Conservation (phyloP, 2,888 invertebrate genomes). For the Geophilus truncorum region DNA sequence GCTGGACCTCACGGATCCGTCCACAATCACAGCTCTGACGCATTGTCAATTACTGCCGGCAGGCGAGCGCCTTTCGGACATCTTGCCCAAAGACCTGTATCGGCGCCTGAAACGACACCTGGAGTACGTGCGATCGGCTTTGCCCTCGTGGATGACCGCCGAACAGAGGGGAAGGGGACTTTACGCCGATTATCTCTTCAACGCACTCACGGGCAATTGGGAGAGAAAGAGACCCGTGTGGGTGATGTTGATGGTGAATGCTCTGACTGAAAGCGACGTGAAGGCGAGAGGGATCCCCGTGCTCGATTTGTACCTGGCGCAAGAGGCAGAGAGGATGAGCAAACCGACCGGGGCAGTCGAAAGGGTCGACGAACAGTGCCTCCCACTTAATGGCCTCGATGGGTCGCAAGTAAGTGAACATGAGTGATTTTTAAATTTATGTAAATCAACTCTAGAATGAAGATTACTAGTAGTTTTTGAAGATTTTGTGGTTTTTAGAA, state of each 20-base stretch:
- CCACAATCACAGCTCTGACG: slow-evolving; percentile 50
- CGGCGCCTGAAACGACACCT: slow-evolving; percentile 51
- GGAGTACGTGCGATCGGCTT: slow-evolving; percentile 48
- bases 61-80: slow-evolving; percentile 45
- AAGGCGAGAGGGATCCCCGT: slow-evolving; percentile 52
- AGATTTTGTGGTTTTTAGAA: too few relatives aligned
- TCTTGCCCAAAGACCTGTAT: slow-evolving; percentile 51
- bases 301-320: slow-evolving; percentile 55
- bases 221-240: slow-evolving; percentile 55
- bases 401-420: slow-evolving; percentile 50
- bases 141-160: slow-evolving; percentile 51
- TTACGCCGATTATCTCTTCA: slow-evolving; percentile 52
- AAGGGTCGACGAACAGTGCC: slow-evolving; percentile 55
- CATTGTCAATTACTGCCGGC: slow-evolving; percentile 52
- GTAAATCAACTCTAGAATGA: too few relatives aligned
- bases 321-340: slow-evolving; percentile 50
- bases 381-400: slow-evolving; percentile 54
- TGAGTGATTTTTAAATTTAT: background rate
- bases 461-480: too few relatives aligned
- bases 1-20: slow-evolving; percentile 54
- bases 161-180: slow-evolving; percentile 48
- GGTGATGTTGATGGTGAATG: slow-evolving; percentile 56
- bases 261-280: slow-evolving; percentile 53
- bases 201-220: slow-evolving; percentile 54
- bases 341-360: slow-evolving; percentile 55